Evolutionary conservation across 2,888 invertebrate genomes (phyloP).

Genomic region (Loripinus fragilis): DNA sequence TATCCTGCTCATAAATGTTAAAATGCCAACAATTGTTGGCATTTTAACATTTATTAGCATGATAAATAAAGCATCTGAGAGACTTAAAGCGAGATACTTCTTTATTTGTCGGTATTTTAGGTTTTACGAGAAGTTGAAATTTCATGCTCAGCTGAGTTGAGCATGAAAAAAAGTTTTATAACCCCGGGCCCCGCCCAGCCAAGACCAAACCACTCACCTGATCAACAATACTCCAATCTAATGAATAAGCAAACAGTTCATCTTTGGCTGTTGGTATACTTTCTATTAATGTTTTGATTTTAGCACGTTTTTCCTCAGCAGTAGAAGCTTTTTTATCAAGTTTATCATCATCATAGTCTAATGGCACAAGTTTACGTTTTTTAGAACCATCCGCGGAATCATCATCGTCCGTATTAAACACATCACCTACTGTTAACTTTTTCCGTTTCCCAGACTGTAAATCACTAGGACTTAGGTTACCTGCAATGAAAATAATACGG

Average conservation of each 20-base stretch:
- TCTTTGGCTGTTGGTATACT: conserved; percentile 99
- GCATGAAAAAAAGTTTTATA: no score
- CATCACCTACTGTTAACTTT: conserved; percentile 92
- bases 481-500: neutral
- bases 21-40: no score
- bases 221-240: conserved; percentile 95
- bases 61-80: no score
- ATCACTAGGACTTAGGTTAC: conserved; percentile 4
- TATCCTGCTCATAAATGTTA: no score
- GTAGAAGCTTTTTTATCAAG: conserved; percentile 74
- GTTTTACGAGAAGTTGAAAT: no score
- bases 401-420: conserved; percentile 92
- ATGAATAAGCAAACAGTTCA: conserved; percentile 96
- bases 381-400: conserved; percentile 84
- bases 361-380: conserved; percentile 88
- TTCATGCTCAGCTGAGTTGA: no score
- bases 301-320: conserved; percentile 96
- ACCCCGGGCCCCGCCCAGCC: no score
- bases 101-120: no score
- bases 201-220: conserved; percentile 83
- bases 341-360: conserved; percentile 73
- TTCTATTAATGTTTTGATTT: conserved; percentile 98
- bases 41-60: no score
- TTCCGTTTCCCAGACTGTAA: conserved; percentile 84
- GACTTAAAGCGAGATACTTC: no score